These are phyloP conservation scores for Drosophila dives DNA, from an alignment of 2,888 invertebrate species.

Conservation along the genomic window DNA sequence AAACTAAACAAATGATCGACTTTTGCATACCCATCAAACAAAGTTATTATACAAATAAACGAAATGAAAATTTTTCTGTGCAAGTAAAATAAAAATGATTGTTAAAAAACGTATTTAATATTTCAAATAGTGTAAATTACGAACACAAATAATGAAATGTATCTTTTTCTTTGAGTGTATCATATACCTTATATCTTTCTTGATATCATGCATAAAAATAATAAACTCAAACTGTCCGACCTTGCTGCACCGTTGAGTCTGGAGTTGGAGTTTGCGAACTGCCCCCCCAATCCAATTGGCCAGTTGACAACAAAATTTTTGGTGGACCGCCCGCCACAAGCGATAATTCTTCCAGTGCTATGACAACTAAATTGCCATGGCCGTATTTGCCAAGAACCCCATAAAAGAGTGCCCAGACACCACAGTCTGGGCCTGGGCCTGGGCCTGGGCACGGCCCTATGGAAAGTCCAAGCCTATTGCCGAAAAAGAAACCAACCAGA, in stretches of 20 bases:
- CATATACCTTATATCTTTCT: constrained; percentile 40
- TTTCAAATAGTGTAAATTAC: not conserved
- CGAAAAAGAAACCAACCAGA: constrained; percentile 48
- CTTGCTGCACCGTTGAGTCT: constrained; percentile 46
- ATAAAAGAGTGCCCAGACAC: constrained; percentile 34
- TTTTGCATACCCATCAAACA: constrained; percentile 13
- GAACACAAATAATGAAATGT: no score
- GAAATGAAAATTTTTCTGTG: no score
- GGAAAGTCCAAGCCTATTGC: constrained; percentile 53
- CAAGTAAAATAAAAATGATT: not conserved
- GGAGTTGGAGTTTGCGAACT: constrained; percentile 14
- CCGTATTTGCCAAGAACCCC: constrained; percentile 68
- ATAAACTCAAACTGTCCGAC: constrained; percentile 68
- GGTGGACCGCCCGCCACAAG: constrained; percentile 82
- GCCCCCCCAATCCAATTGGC: constrained; percentile 59
- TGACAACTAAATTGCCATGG: constrained; percentile 84
- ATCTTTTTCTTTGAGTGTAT: no score
- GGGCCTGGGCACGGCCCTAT: constrained; percentile 30
- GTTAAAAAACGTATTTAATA: not conserved
- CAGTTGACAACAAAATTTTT: constrained; percentile 84
- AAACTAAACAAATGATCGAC: not conserved
- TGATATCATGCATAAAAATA: constrained; percentile 43
- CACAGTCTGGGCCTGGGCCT: constrained; percentile 24
- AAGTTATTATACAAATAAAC: not conserved
- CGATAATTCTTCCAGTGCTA: constrained; percentile 83